These are phyloP conservation scores for Ooceraea biroi DNA, from an alignment of 1,140 invertebrate genomes.

Conservation along the genomic window DNA sequence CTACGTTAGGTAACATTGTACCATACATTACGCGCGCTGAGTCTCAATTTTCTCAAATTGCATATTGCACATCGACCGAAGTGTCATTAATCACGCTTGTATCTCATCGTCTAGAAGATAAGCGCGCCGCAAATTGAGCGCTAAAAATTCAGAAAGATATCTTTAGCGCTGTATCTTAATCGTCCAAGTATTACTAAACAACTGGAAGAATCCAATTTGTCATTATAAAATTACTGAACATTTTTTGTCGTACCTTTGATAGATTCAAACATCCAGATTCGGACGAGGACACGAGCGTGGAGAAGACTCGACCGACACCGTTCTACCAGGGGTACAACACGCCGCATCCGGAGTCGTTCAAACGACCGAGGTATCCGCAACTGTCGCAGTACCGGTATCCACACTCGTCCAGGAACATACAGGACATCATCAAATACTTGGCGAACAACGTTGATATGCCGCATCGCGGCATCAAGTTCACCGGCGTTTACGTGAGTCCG, in stretches of 20 bases:
- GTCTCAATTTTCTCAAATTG: constrained; percentile 12
- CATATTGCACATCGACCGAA: not conserved
- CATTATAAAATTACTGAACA: not conserved
- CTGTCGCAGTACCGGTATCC: constrained; percentile 83
- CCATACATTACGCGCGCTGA: not conserved
- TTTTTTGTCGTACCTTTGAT: constrained; percentile 27
- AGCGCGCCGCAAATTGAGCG: too few relatives aligned
- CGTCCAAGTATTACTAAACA: too few relatives aligned
- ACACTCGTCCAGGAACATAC: constrained; percentile 85
- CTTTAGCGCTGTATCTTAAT: too few relatives aligned
- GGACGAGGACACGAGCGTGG: constrained; percentile 57
- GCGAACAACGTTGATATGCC: constrained; percentile 75
- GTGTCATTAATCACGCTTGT: not conserved
- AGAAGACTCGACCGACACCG: constrained; percentile 74
- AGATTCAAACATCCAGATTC: constrained; percentile 73
- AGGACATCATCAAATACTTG: constrained; percentile 86
- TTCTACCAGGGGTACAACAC: constrained; percentile 82
- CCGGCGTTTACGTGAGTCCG: constrained; percentile 82
- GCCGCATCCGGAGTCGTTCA: constrained; percentile 80
- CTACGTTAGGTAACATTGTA: constrained; percentile 38
- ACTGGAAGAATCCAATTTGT: not conserved
- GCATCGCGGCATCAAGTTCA: constrained; percentile 82
- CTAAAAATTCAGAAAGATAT: too few relatives aligned
- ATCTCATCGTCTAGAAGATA: not conserved
- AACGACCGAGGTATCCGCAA: constrained; percentile 84